A percentile compares a stretch with the other conserved stretches of the same genome.
Evolutionary conservation across 2,113 vertebrate genomes (phyloP).

Genomic region (Cranoglanis bouderius): DNA sequence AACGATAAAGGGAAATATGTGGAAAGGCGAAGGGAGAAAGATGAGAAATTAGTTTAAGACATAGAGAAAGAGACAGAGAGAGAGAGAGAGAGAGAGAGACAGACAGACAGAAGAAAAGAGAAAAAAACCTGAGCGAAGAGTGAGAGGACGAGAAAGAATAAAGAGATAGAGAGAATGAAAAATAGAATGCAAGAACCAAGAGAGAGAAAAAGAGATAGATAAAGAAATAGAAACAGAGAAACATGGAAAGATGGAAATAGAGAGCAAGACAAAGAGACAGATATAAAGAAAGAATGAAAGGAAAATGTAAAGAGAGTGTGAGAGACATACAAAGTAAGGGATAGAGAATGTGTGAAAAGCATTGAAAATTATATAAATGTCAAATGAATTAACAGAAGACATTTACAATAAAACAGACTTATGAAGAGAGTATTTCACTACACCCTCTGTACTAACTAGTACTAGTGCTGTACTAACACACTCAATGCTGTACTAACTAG

Average conservation of each 20-base stretch:
- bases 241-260: neutral
- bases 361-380: neutral
- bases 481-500: neutral
- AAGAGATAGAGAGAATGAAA: neutral
- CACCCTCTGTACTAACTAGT: neutral
- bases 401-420: neutral
- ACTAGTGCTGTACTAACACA: neutral
- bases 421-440: neutral
- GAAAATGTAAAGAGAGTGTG: neutral
- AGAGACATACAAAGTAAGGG: no score
- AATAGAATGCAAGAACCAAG: no score
- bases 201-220: no score
- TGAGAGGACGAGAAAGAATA: no score
- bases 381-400: neutral
- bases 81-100: no score
- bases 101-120: no score
- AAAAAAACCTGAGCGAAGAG: no score
- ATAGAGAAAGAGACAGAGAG: no score
- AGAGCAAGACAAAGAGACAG: neutral
- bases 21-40: no score
- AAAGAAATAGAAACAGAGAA: neutral
- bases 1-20: no score
- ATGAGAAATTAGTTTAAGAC: no score
- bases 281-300: neutral
- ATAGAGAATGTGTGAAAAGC: neutral